Percentiles rank a stretch among this genome's conserved stretches.
Evolutionary conservation across 2,888 invertebrate species (phyloP).

Genomic region (Apotomis betuletana): DNA sequence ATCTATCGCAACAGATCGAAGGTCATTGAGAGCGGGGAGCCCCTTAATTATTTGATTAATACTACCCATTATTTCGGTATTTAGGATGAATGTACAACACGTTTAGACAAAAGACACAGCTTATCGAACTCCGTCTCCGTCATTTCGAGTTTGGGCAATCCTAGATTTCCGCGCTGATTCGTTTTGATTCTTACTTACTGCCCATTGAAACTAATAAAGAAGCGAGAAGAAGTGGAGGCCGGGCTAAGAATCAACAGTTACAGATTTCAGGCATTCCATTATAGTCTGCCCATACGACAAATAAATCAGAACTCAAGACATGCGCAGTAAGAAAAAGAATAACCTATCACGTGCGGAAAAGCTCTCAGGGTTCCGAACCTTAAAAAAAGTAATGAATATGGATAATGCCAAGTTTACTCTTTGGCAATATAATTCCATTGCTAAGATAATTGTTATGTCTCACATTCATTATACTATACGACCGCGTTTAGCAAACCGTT

Average conservation of each 20-base stretch:
- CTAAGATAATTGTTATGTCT: conserved; percentile 20
- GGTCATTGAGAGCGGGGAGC: too few species aligned
- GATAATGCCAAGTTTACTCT: neutral
- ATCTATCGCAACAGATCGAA: too few species aligned
- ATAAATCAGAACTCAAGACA: conserved; percentile 61
- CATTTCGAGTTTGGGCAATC: too few species aligned
- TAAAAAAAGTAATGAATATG: neutral
- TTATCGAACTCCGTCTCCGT: too few species aligned
- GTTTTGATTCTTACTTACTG: neutral
- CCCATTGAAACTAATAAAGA: neutral
- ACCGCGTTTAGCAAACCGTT: conserved; percentile 56
- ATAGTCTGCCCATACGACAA: conserved; percentile 49
- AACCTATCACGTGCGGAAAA: conserved; percentile 54
- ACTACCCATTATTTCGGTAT: too few species aligned
- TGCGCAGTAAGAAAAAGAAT: conserved; percentile 68
- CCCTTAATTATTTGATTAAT: too few species aligned
- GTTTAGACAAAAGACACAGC: too few species aligned
- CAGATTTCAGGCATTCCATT: conserved; percentile 48
- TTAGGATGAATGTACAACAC: too few species aligned
- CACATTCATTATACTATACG: conserved; percentile 44
- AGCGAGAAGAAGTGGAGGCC: neutral
- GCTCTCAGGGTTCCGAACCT: conserved; percentile 12
- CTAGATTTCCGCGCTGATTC: too few species aligned
- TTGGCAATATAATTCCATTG: neutral
- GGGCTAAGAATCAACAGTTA: conserved; percentile 53